Percentiles rank a stretch among this genome's conserved stretches.
Evolutionary conservation across 2,797 vertebrate species (phyloP).

Genomic region (Acrocephalus scirpaceus): DNA sequence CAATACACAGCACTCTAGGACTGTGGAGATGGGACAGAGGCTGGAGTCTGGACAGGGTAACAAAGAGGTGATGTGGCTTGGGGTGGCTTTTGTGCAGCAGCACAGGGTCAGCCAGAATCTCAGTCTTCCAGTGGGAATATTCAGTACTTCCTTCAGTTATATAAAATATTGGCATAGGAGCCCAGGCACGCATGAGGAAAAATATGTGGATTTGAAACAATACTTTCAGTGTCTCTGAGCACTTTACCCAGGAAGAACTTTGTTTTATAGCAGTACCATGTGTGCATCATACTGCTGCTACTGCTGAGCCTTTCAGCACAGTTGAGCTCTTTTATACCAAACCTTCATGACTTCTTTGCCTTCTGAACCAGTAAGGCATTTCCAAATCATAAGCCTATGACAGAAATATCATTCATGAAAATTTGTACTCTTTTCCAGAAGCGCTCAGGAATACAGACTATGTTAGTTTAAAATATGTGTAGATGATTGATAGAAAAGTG

Average conservation of each 20-base stretch:
- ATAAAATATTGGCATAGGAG: conserved; percentile 58
- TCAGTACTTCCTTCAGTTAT: conserved; percentile 50
- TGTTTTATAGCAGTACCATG: conserved; percentile 68
- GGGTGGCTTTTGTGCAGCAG: conserved; percentile 22
- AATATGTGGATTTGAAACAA: conserved; percentile 61
- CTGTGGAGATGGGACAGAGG: neutral
- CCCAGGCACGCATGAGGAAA: conserved; percentile 57
- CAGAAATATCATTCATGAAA: conserved; percentile 31
- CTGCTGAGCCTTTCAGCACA: conserved; percentile 43
- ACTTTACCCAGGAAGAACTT: conserved; percentile 62
- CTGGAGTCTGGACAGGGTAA: neutral
- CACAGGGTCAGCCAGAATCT: conserved; percentile 39
- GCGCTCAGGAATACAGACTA: neutral
- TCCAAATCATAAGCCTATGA: conserved; percentile 18
- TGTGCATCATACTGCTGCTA: conserved; percentile 46
- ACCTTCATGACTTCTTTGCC: conserved; percentile 15
- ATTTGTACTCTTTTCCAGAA: conserved; percentile 2
- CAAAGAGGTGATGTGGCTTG: conserved; percentile 30
- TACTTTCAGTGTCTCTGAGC: conserved; percentile 62
- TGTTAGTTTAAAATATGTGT: conserved; percentile 7
- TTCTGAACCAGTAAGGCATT: conserved; percentile 14
- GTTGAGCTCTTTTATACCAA: conserved; percentile 30
- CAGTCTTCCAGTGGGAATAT: conserved; percentile 25
- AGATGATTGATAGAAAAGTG: neutral
- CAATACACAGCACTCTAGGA: neutral